Evolutionary conservation across 2,113 vertebrate species (phyloP).

Genomic region (Lates calcarifer): DNA sequence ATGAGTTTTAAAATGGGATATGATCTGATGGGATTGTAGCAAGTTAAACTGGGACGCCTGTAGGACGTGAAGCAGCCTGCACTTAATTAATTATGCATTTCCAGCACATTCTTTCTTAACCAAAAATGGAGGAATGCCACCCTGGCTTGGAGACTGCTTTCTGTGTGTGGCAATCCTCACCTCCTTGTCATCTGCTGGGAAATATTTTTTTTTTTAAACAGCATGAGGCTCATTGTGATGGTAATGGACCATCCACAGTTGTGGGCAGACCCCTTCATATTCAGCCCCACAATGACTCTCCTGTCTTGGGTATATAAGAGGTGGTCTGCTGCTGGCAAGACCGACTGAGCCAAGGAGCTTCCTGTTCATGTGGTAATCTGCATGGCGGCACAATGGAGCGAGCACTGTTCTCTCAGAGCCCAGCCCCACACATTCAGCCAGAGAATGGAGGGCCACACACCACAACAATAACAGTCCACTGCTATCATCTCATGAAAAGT

Average conservation of each 20-base stretch:
- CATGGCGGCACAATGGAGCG: constrained; percentile 59
- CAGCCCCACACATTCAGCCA: constrained; percentile 58
- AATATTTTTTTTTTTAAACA: too few relatives aligned
- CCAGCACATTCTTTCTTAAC: constrained; percentile 23
- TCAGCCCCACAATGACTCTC: constrained; percentile 68
- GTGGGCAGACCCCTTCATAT: constrained; percentile 57
- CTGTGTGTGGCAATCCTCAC: constrained; percentile 58
- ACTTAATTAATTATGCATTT: constrained; percentile 72
- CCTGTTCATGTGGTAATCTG: constrained; percentile 82
- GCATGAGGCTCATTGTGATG: constrained; percentile 75
- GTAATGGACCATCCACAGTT: constrained; percentile 64
- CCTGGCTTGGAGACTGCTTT: constrained; percentile 13
- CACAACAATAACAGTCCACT: constrained; percentile 64
- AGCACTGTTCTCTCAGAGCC: constrained; percentile 51
- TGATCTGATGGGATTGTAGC: constrained; percentile 31
- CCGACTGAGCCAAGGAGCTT: constrained; percentile 65
- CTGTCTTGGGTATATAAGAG: constrained; percentile 66
- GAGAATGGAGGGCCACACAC: constrained; percentile 74
- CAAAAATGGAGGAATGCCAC: constrained; percentile 50
- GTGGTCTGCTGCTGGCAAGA: constrained; percentile 63
- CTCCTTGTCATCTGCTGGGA: constrained; percentile 25
- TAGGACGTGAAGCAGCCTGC: constrained; percentile 45
- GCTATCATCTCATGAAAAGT: constrained; percentile 72
- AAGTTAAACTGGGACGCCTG: constrained; percentile 16
- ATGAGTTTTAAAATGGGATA: constrained; percentile 30